These are phyloP conservation scores for Chloroceryle aenea DNA, from an alignment of 2,113 vertebrate genomes.

Conservation along the genomic window DNA sequence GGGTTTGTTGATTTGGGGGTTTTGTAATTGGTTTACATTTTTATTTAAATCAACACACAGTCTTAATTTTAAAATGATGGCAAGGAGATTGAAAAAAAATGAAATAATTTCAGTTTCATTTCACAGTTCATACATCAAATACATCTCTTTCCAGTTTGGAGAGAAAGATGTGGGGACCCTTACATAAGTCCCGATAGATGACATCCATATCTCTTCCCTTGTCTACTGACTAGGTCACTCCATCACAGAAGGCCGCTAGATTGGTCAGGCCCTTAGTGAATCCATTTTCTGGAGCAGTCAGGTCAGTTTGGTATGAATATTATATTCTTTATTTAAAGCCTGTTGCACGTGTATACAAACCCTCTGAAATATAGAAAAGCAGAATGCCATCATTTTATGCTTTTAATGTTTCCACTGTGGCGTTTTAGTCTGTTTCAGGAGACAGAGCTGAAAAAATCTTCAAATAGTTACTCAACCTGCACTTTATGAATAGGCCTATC, in stretches of 20 bases:
- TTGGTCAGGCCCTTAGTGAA: not conserved
- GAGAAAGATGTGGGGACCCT: not conserved
- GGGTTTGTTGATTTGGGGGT: accelerated
- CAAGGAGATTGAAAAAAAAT: not conserved
- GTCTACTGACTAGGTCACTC: not conserved
- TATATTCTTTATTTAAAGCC: not conserved
- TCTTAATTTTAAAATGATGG: not conserved
- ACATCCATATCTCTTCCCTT: not conserved
- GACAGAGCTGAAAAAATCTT: not conserved
- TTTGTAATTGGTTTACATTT: not conserved
- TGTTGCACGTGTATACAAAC: not conserved
- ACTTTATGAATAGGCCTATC: not conserved
- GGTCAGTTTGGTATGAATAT: not conserved
- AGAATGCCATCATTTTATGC: not conserved
- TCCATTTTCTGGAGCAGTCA: not conserved
- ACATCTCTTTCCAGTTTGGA: not conserved
- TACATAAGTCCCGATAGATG: not conserved
- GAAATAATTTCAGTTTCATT: not conserved
- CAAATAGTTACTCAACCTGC: not conserved
- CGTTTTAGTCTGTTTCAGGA: not conserved
- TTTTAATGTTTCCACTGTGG: not conserved
- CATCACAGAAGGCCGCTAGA: not conserved
- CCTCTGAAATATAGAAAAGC: not conserved
- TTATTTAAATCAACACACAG: not conserved
- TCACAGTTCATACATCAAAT: not conserved